Evolutionary conservation across 2,797 vertebrate genomes (phyloP).

Genomic region (Thalassophryne amazonica): DNA sequence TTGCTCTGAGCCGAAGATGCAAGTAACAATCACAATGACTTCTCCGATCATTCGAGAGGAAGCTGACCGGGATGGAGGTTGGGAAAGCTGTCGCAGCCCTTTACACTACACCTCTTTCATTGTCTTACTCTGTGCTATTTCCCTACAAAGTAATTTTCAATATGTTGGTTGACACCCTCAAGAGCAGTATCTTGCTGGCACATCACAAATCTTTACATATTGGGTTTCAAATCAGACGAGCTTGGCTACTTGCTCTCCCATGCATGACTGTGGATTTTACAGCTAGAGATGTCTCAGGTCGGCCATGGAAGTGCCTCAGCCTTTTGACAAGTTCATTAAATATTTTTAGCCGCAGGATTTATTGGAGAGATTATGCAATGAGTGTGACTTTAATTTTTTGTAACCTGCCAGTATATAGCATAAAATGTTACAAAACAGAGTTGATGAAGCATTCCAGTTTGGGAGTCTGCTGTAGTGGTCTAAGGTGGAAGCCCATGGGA

Average conservation of each 20-base stretch:
- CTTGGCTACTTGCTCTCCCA: conserved; percentile 2
- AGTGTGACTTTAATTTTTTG: too few relatives aligned
- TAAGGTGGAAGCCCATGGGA: background rate
- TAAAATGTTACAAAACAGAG: too few relatives aligned
- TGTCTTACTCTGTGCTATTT: conserved; percentile 40
- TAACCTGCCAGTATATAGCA: too few relatives aligned
- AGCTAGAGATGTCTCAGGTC: background rate
- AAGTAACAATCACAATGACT: conserved; percentile 96
- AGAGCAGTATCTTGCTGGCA: conserved; percentile 92
- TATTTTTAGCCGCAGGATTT: conserved; percentile 17
- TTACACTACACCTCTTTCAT: conserved; percentile 54
- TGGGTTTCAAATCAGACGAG: conserved; percentile 1
- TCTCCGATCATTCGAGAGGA: conserved; percentile 98
- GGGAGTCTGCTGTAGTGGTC: background rate
- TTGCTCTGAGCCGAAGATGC: conserved; percentile 93
- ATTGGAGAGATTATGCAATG: too few relatives aligned
- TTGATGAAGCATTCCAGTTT: conserved; percentile 8
- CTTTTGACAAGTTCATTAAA: conserved; percentile 41
- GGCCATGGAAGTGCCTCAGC: conserved; percentile 54
- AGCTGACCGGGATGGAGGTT: conserved; percentile 93
- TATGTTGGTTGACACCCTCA: conserved; percentile 66
- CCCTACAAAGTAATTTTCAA: conserved; percentile 63
- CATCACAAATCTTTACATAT: conserved; percentile 25
- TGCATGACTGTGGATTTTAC: conserved; percentile 8
- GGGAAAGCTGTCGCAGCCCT: conserved; percentile 75